phyloP scores from a whole-genome alignment of 2,113 vertebrate genomes.

The Brevimyrus niger region DNA sequence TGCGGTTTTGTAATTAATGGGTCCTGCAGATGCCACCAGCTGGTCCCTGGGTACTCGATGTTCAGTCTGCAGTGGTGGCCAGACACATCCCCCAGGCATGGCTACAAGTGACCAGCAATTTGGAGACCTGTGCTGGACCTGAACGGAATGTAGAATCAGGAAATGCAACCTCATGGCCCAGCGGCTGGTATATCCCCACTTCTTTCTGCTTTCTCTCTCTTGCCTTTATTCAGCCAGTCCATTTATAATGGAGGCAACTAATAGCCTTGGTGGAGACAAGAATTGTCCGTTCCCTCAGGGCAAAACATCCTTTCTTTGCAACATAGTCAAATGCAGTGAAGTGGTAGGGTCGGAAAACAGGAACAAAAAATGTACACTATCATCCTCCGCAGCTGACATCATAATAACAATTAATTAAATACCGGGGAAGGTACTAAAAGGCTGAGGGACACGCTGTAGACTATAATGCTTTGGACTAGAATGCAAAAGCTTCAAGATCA shows the following conservation, averaged over 20 bases:
- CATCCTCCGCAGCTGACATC: neutral
- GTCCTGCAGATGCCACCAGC: neutral
- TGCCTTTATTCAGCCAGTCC: neutral
- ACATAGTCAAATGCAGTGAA: neutral
- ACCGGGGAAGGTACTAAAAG: neutral
- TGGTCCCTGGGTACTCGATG: neutral
- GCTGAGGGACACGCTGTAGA: neutral
- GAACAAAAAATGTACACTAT: neutral
- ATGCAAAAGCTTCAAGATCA: neutral
- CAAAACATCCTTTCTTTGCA: neutral
- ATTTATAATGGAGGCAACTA: neutral
- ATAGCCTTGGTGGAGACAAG: neutral
- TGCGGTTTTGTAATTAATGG: neutral
- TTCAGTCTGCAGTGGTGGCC: neutral
- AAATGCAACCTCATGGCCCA: neutral
- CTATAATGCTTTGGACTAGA: neutral
- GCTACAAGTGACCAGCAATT: neutral
- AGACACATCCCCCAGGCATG: neutral
- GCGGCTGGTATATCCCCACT: neutral
- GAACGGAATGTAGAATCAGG: neutral
- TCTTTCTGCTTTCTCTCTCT: neutral
- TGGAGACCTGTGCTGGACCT: neutral
- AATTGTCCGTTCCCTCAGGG: neutral
- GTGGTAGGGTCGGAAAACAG: neutral
- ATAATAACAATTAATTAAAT: neutral